Base-by-base conservation (phyloP, 2,888 invertebrate genomes). In the Linyphia triangularis region DNA sequence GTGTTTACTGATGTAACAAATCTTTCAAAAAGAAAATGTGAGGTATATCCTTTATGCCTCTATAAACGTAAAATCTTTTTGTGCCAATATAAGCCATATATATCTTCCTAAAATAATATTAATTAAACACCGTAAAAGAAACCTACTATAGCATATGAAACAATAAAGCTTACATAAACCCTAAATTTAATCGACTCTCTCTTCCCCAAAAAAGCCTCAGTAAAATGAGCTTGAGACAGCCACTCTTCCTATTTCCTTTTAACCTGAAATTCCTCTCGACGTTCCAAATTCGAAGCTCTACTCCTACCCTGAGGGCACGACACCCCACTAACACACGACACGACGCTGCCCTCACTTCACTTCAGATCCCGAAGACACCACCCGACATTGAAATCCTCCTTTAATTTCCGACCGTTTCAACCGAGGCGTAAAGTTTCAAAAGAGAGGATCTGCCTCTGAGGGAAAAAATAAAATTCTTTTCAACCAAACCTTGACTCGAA, bases 361-460 rank as follows among this genome's bases (percentile, higher is more conserved):
- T 61, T 57, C 69, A 77, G 22, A 77, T 16, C 33, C 70, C 22
- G 37, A n/a, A n/a, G 30, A 30, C 24, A 13, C 57, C 67, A 5
- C 22, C 1, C 51, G 69, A 33, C 51, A 69, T 59, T 77, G 77
- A 85, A 61, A 37, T 82, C 61, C 63, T 61, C 82, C 57, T 78
- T 85, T 70, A 85, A 70, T 85, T 85, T 78, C 85, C 78, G 40
- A 78, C 63, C 79, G 51, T 78, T 51, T 61, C 78, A 51, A 78
- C 65, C 69, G 28, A 70, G 72, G 85, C 70, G 78, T 85, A 78
- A 79, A 78, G 78, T 85, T 85, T 79, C 85, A 78, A 85, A 85
- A 77, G 70, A 40, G 43, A 73, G 59, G 40, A 59, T 22, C 33
- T 28, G 37, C 63, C 75, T 28, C 28, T 75, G 67, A 67, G 77